Base-by-base conservation (phyloP, 2,888 invertebrate species). In the Apoda limacodes region DNA sequence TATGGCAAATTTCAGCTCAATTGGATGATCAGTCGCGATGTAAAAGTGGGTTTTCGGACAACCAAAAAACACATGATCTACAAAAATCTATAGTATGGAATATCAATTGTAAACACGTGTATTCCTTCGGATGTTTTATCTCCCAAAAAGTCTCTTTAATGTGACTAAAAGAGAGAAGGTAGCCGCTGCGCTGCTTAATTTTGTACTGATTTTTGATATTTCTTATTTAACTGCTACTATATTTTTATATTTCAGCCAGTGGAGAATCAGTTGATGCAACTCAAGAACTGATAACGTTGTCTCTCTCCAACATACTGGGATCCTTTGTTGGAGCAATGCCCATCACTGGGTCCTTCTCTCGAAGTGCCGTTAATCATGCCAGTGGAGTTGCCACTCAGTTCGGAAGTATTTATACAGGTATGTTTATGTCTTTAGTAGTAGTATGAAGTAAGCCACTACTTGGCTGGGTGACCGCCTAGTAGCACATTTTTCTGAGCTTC, bases 351-450 rank as follows among this genome's bases (percentile, higher is more conserved):
- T 93, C 93, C 0, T 94, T 94, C 66, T 92, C 93, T 1, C 83
- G 93, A 32, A 92, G 94, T 38, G 96, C 96, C 12, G 95, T 97
- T 1, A 96, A 96, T 75, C 93, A 95, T 52, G 94, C 94, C n/a
- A 94, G 94, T 55, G 95, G 95, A 0, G 95, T 95, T 0, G 87
- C 88, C 40, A 95, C 95, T 1, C 93, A 95, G 9, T 84, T 93
- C 40, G 93, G 95, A 17, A 95, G 94, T 33, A 60, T 93, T 31
- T 90, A 89, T 46, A 94, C 94, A 31, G 91, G 88, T 85, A 62
- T 49, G n/a, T n/a, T n/a, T n/a, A n/a, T n/a, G n/a, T n/a, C n/a
- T n/a, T n/a, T n/a, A n/a, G n/a, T n/a, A n/a, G n/a, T n/a, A n/a
- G n/a, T n/a, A n/a, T n/a, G n/a, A n/a, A n/a, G n/a, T n/a, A n/a